These are phyloP conservation scores for Micrastur ruficollis DNA, from an alignment of 2,797 vertebrate genomes.

Conservation along the genomic window DNA sequence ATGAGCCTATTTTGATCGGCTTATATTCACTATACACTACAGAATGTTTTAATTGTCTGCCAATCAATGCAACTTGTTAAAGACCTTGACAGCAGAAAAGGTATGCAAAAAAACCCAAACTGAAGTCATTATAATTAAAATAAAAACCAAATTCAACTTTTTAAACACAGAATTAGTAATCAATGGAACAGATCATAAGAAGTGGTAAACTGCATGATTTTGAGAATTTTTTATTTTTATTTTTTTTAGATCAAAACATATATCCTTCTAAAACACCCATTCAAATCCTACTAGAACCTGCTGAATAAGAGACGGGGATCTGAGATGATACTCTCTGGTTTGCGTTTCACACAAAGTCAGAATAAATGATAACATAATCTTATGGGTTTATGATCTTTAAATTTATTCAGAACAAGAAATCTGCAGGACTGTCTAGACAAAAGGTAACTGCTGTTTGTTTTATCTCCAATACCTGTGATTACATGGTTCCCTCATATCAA, in stretches of 20 bases:
- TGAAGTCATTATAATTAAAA: background rate
- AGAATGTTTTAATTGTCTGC: background rate
- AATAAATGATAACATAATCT: background rate
- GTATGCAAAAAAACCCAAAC: no score
- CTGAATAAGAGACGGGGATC: background rate
- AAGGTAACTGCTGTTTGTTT: background rate
- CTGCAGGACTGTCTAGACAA: background rate
- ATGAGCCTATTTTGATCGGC: accelerated
- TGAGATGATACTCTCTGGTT: background rate
- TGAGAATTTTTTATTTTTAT: no score
- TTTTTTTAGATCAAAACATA: background rate
- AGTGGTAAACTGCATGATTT: background rate
- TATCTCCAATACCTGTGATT: background rate
- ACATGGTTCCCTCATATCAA: background rate
- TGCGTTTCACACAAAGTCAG: background rate
- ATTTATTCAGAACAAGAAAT: background rate
- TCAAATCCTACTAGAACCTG: background rate
- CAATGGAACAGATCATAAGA: background rate
- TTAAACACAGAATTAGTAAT: background rate
- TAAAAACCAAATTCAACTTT: background rate
- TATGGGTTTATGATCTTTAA: background rate
- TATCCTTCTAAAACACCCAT: background rate
- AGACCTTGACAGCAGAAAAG: background rate
- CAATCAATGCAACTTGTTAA: background rate
- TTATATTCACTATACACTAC: background rate